Base-by-base conservation (phyloP, 2,888 invertebrate genomes). In the Hirtodrosophila duncani region DNA sequence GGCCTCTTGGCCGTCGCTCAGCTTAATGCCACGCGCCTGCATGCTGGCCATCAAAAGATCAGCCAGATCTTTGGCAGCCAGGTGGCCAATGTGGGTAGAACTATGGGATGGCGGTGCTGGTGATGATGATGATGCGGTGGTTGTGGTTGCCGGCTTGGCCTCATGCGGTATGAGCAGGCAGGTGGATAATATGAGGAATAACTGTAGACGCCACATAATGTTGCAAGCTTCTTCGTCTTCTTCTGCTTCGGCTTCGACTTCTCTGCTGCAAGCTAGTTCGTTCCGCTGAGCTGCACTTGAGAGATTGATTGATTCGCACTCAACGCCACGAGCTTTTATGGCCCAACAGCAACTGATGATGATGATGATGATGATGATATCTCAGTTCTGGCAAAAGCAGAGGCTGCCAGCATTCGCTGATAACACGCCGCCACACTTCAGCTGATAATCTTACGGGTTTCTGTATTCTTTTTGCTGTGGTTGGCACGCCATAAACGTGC, bases 11-110 rank as follows among this genome's bases (percentile, higher is more conserved):
- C 36, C 10, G 1, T 34, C 0, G 0, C 39, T 44, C 5, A 74
- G 14, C 20, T 62, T 65, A 1, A 45, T 34, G 3, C 51, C 55
- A 1, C 72, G 57, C 1, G 81, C 72, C 45, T 77, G 62, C 56
- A 72, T 72, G 55, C 72, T 74, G 44, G 81, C 78, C 50, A 58
- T 4, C 0, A 74, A 81, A 2, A 74, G 48, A 50, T 74, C 72
- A 6, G 81, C 81, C 10, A 74, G 26, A 55, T 74, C 72, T 45
- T 67, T 80, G 30, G 81, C 62, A 1, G 77, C 72, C 65, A 74
- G 9, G 0, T 57, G 57, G 4, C 72, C 72, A 0, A 72, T 61
- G 3, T 60, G n/a, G n/a, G n/a, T n/a, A n/a, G n/a, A n/a, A n/a
- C n/a, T n/a, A n/a, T n/a, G n/a, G n/a, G 9, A 21, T 14, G 6